Conservation (phyloP, 2,797 vertebrate species). For the Pseudochirops corinnae region DNA sequence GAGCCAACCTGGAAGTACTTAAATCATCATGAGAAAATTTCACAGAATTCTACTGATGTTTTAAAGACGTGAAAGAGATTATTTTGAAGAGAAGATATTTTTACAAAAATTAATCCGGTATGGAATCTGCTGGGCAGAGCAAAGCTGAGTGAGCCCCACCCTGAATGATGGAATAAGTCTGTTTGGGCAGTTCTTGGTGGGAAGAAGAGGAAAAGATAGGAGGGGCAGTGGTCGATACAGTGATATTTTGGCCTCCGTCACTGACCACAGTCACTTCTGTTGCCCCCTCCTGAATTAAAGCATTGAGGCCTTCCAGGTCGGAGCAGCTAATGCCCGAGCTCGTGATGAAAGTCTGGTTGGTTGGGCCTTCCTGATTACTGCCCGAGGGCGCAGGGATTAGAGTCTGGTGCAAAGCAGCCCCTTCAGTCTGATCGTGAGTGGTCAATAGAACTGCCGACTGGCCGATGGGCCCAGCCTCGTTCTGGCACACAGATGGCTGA, state of each 20-base stretch:
- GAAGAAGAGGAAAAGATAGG: constrained; percentile 82
- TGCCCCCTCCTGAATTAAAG: constrained; percentile 94
- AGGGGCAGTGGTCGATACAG: constrained; percentile 77
- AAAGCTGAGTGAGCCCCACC: constrained; percentile 82
- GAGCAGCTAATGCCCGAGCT: constrained; percentile 89
- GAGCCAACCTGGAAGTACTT: background rate
- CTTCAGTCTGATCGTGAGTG: constrained; percentile 79
- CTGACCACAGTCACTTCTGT: constrained; percentile 95
- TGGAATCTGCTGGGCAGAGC: constrained; percentile 87
- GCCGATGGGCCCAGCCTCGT: constrained; percentile 82
- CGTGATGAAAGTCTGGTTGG: constrained; percentile 91
- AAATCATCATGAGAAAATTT: background rate
- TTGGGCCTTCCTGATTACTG: constrained; percentile 81
- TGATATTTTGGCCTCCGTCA: constrained; percentile 84
- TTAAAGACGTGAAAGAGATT: background rate
- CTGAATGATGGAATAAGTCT: constrained; percentile 85
- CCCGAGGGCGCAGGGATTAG: constrained; percentile 86
- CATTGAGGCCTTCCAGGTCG: constrained; percentile 94
- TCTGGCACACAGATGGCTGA: constrained; percentile 79
- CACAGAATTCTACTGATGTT: background rate
- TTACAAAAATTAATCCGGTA: constrained; percentile 78
- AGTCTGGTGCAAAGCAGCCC: constrained; percentile 86
- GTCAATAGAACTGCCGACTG: constrained; percentile 90
- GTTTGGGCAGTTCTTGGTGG: constrained; percentile 83
- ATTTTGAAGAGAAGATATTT: background rate